Conservation (phyloP, 1,140 invertebrate genomes). For the Popillia japonica region DNA sequence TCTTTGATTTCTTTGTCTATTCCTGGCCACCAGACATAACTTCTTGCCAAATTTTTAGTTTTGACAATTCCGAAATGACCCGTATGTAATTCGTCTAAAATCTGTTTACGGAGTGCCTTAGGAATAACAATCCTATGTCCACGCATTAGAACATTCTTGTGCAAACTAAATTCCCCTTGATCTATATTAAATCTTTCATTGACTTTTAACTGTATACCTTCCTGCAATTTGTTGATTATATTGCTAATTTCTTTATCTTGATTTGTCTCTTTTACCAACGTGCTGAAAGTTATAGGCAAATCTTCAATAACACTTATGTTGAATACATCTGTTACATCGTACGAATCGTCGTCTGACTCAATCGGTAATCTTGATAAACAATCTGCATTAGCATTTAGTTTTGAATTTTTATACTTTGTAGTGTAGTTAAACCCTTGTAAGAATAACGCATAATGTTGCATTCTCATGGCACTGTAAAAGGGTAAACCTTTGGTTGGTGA, state of each 20-base stretch:
- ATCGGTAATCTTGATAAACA: neutral
- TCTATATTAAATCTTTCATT: conserved; percentile 32
- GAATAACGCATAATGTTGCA: neutral
- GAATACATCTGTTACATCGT: too few species aligned
- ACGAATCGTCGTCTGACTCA: too few species aligned
- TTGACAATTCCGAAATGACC: conserved; percentile 49
- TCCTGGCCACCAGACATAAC: too few species aligned
- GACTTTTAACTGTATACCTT: neutral
- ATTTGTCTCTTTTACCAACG: too few species aligned
- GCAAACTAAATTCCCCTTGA: conserved; percentile 39
- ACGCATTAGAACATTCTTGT: neutral
- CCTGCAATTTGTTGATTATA: neutral
- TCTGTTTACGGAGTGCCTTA: conserved; percentile 27
- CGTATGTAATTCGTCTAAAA: conserved; percentile 46
- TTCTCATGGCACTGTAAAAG: neutral
- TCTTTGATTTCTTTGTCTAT: too few species aligned
- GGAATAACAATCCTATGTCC: conserved; percentile 44
- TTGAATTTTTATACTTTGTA: neutral
- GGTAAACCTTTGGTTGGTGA: neutral
- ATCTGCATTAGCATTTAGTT: neutral
- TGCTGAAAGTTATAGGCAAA: too few species aligned
- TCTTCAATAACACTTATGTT: too few species aligned
- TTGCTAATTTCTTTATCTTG: too few species aligned
- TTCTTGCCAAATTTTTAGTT: too few species aligned
- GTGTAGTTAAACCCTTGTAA: neutral